Percentiles rank a stretch among this genome's conserved stretches.
phyloP scores from a whole-genome alignment of 1,140 invertebrate genomes.

The Drosophila truncata region DNA sequence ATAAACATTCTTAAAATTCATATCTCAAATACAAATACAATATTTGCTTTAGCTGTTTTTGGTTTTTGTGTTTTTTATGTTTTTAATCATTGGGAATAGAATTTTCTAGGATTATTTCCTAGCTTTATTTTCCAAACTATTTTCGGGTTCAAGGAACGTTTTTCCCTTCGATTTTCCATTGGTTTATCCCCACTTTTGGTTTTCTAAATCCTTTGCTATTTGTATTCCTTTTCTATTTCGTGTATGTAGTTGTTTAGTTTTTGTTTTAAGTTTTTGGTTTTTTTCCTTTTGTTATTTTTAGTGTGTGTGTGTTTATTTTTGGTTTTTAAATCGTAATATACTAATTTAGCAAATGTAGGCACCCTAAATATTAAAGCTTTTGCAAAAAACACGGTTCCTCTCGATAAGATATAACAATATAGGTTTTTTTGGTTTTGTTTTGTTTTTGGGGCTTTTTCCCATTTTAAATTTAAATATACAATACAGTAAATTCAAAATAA shows the following conservation, averaged over 20 bases:
- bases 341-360: constrained; percentile 85
- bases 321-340: constrained; percentile 78
- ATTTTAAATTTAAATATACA: constrained; percentile 75
- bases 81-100: constrained; percentile 16
- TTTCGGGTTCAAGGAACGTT: constrained; percentile 8
- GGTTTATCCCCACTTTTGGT: background rate
- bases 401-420: constrained; percentile 84
- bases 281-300: constrained; percentile 14
- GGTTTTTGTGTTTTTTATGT: constrained; percentile 15
- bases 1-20: constrained; percentile 82
- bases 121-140: background rate
- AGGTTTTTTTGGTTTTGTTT: constrained; percentile 36
- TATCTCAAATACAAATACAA: constrained; percentile 74
- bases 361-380: constrained; percentile 85
- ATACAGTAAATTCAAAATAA: constrained; percentile 81
- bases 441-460: constrained; percentile 12
- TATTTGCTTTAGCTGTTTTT: constrained; percentile 42
- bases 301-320: constrained; percentile 9
- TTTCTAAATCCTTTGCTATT: constrained; percentile 1
- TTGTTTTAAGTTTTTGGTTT: constrained; percentile 8
- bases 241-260: constrained; percentile 29
- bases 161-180: constrained; percentile 5
- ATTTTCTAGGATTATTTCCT: constrained; percentile 14
- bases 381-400: constrained; percentile 85
- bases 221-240: constrained; percentile 21